Evolutionary conservation across 2,113 vertebrate species (phyloP).

Genomic region (Plecturocebus donacophilus): DNA sequence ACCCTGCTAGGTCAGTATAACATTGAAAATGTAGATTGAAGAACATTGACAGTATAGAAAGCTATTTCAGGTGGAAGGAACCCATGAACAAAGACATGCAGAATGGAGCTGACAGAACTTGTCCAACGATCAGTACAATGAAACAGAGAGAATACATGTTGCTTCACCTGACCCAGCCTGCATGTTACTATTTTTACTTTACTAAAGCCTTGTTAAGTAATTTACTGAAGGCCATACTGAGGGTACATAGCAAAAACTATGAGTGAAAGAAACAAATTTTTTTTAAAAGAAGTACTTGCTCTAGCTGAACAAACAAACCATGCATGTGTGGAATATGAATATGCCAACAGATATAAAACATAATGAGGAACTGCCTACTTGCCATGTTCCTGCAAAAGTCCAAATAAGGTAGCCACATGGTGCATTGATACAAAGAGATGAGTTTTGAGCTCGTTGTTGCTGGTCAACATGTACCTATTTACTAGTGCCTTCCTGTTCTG

Average conservation of each 20-base stretch:
- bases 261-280: neutral
- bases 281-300: neutral
- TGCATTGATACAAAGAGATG: neutral
- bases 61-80: neutral
- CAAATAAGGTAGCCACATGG: neutral
- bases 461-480: neutral
- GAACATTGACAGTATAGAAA: neutral
- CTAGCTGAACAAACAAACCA: neutral
- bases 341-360: too few relatives aligned
- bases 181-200: neutral
- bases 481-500: neutral
- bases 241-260: neutral
- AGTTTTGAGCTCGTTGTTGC: neutral
- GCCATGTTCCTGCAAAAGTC: neutral
- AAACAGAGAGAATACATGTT: neutral
- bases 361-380: neutral
- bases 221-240: neutral
- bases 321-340: neutral
- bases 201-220: neutral
- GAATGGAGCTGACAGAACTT: neutral
- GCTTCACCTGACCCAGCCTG: neutral
- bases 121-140: neutral
- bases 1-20: neutral
- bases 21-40: neutral
- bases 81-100: neutral